These are phyloP conservation scores for Ceraclea dissimilis DNA, from an alignment of 2,888 invertebrate species.

Conservation along the genomic window DNA sequence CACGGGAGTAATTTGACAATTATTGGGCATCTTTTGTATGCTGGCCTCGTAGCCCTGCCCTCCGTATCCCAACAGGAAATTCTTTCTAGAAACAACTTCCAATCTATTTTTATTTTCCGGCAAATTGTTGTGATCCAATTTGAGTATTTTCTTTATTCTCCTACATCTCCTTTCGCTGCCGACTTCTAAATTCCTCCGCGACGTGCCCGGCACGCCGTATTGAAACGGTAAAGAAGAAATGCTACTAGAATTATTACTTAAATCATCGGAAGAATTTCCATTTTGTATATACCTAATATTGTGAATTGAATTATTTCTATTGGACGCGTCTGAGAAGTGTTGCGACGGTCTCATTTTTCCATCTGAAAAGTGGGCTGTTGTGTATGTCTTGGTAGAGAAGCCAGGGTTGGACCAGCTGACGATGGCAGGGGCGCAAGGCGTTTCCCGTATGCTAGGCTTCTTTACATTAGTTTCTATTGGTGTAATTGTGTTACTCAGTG, in stretches of 20 bases:
- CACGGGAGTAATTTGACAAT: constrained; percentile 11
- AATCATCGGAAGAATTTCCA: constrained; percentile 12
- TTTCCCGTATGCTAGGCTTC: not conserved
- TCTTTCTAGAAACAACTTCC: constrained; percentile 14
- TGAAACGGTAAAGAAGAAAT: constrained; percentile 3
- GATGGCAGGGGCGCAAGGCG: not conserved
- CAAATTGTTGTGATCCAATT: constrained; percentile 21
- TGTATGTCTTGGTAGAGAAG: constrained; percentile 9
- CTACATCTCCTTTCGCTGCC: constrained; percentile 30
- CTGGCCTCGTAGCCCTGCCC: constrained; percentile 20
- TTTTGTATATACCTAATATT: constrained; percentile 17
- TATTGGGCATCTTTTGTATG: constrained; percentile 22
- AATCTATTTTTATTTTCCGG: constrained; percentile 17
- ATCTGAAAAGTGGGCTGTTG: not conserved
- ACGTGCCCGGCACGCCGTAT: constrained; percentile 5
- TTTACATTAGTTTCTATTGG: not conserved
- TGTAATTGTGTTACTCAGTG: not conserved
- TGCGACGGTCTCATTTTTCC: not conserved
- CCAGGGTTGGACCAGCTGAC: constrained; percentile 10
- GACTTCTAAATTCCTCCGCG: constrained; percentile 26
- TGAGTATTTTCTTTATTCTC: constrained; percentile 28
- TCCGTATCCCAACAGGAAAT: constrained; percentile 20
- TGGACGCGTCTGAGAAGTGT: constrained; percentile 6
- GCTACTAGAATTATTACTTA: constrained; percentile 1
- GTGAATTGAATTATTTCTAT: constrained; percentile 11